Evolutionary conservation across 2,888 invertebrate species (phyloP).

Genomic region (Nematopogon swammerdamellus): DNA sequence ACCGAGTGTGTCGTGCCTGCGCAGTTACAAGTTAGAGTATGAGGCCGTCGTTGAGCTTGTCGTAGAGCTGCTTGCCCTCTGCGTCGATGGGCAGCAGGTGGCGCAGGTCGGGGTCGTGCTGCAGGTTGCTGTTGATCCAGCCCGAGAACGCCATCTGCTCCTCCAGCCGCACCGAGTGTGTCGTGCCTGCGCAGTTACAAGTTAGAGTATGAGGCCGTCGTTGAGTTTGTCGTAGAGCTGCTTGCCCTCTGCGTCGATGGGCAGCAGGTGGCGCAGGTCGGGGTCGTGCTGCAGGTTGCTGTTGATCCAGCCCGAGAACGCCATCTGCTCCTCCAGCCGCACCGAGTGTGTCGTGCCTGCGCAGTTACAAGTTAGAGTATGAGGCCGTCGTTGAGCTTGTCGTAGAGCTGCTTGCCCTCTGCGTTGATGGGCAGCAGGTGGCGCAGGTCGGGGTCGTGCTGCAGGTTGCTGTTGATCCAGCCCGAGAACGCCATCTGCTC

Average conservation of each 20-base stretch:
- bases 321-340: slow-evolving; percentile 90
- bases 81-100: slow-evolving; percentile 89
- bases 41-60: slow-evolving; percentile 94
- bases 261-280: slow-evolving; percentile 85
- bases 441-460: too few species aligned
- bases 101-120: slow-evolving; percentile 83
- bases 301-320: slow-evolving; percentile 99
- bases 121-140: slow-evolving; percentile 97
- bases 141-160: slow-evolving; percentile 98
- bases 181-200: slow-evolving; percentile 62
- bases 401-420: too few species aligned
- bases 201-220: slow-evolving; percentile 93
- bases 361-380: too few species aligned
- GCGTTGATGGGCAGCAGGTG: too few species aligned
- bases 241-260: slow-evolving; percentile 89
- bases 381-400: too few species aligned
- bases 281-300: slow-evolving; percentile 88
- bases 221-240: slow-evolving; percentile 89
- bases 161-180: slow-evolving; percentile 91
- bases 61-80: slow-evolving; percentile 88
- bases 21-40: slow-evolving; percentile 68
- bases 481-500: too few species aligned
- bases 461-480: too few species aligned
- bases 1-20: slow-evolving; percentile 89
- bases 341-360: slow-evolving; percentile 89